Conservation (phyloP, 1,140 invertebrate genomes). For the Papilio machaon region DNA sequence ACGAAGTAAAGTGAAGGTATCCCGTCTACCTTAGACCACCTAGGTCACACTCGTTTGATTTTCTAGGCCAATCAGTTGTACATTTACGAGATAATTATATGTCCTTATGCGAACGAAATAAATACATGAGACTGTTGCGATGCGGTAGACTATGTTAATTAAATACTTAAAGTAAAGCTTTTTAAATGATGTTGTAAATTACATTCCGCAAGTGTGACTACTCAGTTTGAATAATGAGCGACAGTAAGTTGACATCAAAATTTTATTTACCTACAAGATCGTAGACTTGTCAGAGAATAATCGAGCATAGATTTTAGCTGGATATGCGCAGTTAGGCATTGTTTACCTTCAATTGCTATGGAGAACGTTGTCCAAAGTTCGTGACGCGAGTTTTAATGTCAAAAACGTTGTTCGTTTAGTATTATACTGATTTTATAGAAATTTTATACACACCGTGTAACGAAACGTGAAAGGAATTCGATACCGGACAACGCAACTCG, state of each 20-base stretch:
- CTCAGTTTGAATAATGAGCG: constrained; percentile 21
- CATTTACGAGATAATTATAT: constrained; percentile 25
- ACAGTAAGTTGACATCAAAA: constrained; percentile 18
- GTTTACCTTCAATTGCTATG: constrained; percentile 34
- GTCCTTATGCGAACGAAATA: not conserved
- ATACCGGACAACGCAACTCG: constrained; percentile 48
- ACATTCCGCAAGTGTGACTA: not conserved
- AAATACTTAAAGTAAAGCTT: not conserved
- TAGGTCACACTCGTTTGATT: constrained; percentile 66
- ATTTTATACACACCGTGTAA: constrained; percentile 44
- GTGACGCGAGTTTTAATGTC: constrained; percentile 36
- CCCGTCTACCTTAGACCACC: constrained; percentile 72
- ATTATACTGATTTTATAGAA: constrained; percentile 37
- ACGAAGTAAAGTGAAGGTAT: constrained; percentile 67
- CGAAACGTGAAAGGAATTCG: constrained; percentile 54
- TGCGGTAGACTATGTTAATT: not conserved
- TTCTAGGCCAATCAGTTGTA: constrained; percentile 67
- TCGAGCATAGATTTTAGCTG: constrained; percentile 8
- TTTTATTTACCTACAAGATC: constrained; percentile 28
- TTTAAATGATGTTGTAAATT: constrained; percentile 25
- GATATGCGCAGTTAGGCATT: constrained; percentile 6
- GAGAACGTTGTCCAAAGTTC: constrained; percentile 33
- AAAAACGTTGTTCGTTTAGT: constrained; percentile 29
- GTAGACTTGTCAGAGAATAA: constrained; percentile 23
- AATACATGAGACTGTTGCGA: not conserved